Base-by-base conservation (phyloP, 1,140 invertebrate genomes). In the Anagrus nilaparvatae region DNA sequence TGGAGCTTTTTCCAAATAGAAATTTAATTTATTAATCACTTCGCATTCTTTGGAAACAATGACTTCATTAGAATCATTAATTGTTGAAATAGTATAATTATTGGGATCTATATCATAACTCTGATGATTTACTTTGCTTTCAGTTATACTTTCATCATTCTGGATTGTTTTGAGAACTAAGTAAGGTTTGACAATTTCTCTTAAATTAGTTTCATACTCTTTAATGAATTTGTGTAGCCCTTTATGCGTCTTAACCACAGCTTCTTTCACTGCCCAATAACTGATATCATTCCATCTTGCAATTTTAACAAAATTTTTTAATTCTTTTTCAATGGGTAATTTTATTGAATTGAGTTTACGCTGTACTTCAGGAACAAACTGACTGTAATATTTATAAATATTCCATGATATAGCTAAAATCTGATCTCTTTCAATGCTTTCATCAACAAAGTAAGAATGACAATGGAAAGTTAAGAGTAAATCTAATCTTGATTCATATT, bases 251-350 rank as follows among this genome's bases (percentile, higher is more conserved):
- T 89, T 93, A 18, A 86, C 78, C 3, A 93, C 78, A 4, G 84
- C 81, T 49, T 86, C 80, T 49, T 88, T 91, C 7, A 98, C 77
- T n/a, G 88, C 79, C 78, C 87, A 96, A 59, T 94, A 94, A 56
- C 85, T 96, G 2, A 93, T 78, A 56, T 98, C 93, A 57, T 88
- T 93, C 85, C 93, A 98, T 23, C 87, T 74, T n/a, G 83, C 84
- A 30, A 98, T 96, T 61, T 97, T 96, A 0, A 97, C 85, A 61
- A 91, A 93, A 46, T 95, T 88, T 47, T 84, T 84, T 2, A 97
- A 58, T 62, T 92, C 86, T 66, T 92, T 94, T 51, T 96, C 88
- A 44, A 96, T 87, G 1, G 90, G 88, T 0, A 69, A 54, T 39
- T 81, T 76, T 6, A 83, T 63, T 5, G 75, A 69, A 16, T 76